Evolutionary conservation across 2,797 vertebrate genomes (phyloP).

Genomic region (Pipistrellus pipistrellus): DNA sequence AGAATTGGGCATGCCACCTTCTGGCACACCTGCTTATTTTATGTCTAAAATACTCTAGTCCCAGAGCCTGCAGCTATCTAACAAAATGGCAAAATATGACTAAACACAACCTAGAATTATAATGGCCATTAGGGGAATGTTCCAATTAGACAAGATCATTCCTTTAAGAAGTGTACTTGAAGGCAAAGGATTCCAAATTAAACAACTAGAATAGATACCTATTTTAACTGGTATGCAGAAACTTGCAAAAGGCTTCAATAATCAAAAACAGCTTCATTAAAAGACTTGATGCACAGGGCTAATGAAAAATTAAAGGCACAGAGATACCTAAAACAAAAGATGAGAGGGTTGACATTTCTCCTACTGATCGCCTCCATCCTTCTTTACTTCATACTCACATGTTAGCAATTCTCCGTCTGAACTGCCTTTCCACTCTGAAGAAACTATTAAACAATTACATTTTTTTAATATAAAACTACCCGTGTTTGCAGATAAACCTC

Average conservation of each 20-base stretch:
- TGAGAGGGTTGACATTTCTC: neutral
- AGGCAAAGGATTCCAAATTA: neutral
- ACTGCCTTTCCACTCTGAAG: neutral
- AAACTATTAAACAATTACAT: neutral
- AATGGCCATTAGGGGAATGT: neutral
- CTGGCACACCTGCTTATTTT: constrained; percentile 3
- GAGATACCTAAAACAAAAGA: neutral
- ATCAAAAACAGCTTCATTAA: neutral
- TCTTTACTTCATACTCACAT: neutral
- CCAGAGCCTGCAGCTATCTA: neutral
- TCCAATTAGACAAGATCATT: neutral
- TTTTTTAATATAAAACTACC: neutral
- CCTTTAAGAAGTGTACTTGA: neutral
- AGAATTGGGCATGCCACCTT: neutral
- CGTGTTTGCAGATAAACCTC: neutral
- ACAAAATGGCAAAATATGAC: neutral
- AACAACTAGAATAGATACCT: neutral
- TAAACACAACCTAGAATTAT: neutral
- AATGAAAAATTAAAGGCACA: neutral
- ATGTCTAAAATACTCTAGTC: neutral
- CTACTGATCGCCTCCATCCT: neutral
- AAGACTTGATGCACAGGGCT: neutral
- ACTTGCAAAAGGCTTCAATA: neutral
- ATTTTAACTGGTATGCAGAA: neutral
- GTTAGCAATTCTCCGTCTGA: neutral